Conservation (phyloP, 2,888 invertebrate genomes). For the Invenusta paracnida region DNA sequence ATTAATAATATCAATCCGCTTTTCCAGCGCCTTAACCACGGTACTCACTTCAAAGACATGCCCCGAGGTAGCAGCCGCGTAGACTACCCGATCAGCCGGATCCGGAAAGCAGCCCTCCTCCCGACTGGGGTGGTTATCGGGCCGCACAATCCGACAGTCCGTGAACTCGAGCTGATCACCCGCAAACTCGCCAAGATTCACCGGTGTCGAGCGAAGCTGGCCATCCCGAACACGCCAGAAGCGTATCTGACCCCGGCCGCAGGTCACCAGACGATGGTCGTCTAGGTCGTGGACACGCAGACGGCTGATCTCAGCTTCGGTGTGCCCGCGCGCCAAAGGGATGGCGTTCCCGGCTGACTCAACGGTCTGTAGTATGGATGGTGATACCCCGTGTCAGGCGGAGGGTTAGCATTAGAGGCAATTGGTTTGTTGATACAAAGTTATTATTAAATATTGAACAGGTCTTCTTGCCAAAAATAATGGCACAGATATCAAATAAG, state of each 20-base stretch:
- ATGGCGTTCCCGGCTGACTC: not conserved
- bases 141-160: constrained; percentile 50
- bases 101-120: not conserved
- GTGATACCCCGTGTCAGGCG: too few relatives aligned
- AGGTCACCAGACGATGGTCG: constrained; percentile 52
- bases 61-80: constrained; percentile 56
- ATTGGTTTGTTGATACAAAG: too few relatives aligned
- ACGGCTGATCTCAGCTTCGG: constrained; percentile 25
- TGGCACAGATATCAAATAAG: too few relatives aligned
- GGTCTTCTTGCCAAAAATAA: too few relatives aligned
- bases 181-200: constrained; percentile 54
- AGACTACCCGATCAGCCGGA: constrained; percentile 54
- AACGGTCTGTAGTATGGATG: too few relatives aligned
- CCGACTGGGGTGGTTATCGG: not conserved
- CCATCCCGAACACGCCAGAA: constrained; percentile 59
- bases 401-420: too few relatives aligned
- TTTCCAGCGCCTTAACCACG: too few relatives aligned
- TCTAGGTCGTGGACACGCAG: not conserved
- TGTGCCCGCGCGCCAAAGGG: constrained; percentile 15
- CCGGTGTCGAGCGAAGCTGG: constrained; percentile 56
- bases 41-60: constrained; percentile 47
- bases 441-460: too few relatives aligned
- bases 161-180: constrained; percentile 57
- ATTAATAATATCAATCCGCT: too few relatives aligned
- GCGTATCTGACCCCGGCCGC: constrained; percentile 58